Conservation (phyloP, 2,797 vertebrate species). For the Gallinago nigripennis region DNA sequence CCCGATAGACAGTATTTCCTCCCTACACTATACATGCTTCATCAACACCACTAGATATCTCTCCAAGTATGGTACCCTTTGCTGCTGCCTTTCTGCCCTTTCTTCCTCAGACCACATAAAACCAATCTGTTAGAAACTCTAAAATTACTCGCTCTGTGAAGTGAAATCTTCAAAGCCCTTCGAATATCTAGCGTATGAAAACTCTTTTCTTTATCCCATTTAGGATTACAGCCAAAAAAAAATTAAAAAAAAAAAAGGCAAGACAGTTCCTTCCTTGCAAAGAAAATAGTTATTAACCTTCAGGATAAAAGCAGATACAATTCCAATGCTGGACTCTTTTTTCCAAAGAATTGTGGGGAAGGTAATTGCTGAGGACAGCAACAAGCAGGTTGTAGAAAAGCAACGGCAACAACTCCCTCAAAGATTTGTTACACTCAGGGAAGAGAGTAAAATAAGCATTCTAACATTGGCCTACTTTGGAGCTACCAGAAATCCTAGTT, state of each 20-base stretch:
- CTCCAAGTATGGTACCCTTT: conserved; percentile 44
- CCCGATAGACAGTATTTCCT: neutral
- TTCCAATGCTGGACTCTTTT: neutral
- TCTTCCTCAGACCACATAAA: conserved; percentile 60
- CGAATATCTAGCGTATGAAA: conserved; percentile 64
- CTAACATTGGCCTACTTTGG: neutral
- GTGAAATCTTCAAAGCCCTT: conserved; percentile 72
- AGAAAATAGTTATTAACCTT: conserved; percentile 67
- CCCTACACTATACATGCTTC: neutral
- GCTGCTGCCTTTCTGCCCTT: conserved; percentile 61
- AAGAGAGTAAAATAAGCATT: neutral
- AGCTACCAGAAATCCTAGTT: neutral
- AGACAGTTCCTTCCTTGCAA: conserved; percentile 37
- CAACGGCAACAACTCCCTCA: neutral
- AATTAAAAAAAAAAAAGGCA: neutral
- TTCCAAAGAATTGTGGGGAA: neutral
- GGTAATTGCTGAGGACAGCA: neutral
- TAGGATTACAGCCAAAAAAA: conserved; percentile 25
- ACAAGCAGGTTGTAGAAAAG: neutral
- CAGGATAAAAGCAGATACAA: conserved; percentile 39
- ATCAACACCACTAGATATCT: conserved; percentile 45
- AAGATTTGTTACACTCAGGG: neutral
- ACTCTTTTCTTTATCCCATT: conserved; percentile 62
- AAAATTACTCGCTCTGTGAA: conserved; percentile 75
- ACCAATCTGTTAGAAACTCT: conserved; percentile 60